Percentiles rank a stretch among this genome's conserved stretches.
Conservation (phyloP, 2,113 vertebrate species). For the Tylochromis polylepis region DNA sequence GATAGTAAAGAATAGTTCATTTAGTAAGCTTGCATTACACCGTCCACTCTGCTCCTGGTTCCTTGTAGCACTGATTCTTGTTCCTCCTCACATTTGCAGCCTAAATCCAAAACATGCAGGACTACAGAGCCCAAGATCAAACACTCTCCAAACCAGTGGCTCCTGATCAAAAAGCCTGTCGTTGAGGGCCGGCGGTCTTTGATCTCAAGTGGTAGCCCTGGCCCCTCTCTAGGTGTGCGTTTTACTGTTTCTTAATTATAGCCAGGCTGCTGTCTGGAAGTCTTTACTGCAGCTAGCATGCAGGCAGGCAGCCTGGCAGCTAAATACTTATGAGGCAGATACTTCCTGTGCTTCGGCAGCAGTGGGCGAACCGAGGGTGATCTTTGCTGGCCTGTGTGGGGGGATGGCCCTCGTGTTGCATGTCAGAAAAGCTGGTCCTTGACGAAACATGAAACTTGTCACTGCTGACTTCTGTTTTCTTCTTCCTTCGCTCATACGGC, state of each 20-base stretch:
- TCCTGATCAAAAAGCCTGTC: slow-evolving; percentile 47
- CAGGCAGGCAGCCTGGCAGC: slow-evolving; percentile 9
- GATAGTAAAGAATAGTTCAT: too few relatives aligned
- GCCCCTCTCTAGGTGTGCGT: slow-evolving; percentile 56
- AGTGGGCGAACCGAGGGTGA: slow-evolving; percentile 1
- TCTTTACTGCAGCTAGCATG: slow-evolving; percentile 50
- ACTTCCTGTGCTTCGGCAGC: slow-evolving; percentile 30
- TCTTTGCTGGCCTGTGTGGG: slow-evolving; percentile 14
- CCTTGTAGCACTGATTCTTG: not conserved
- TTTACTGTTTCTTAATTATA: slow-evolving; percentile 73
- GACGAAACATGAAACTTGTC: not conserved
- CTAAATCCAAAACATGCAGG: not conserved
- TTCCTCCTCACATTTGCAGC: not conserved
- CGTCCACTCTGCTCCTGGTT: not conserved
- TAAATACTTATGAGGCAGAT: slow-evolving; percentile 54
- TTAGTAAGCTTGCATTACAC: not conserved
- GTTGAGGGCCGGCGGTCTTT: slow-evolving; percentile 54
- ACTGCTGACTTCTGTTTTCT: not conserved
- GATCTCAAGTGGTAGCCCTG: slow-evolving; percentile 58
- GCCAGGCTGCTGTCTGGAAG: slow-evolving; percentile 63
- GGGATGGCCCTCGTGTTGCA: slow-evolving; percentile 11
- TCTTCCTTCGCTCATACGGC: not conserved
- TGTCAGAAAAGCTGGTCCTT: slow-evolving; percentile 4
- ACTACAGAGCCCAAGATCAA: slow-evolving; percentile 27
- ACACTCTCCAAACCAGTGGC: slow-evolving; percentile 20